Evolutionary conservation across 2,888 invertebrate genomes (phyloP).

Genomic region (Anthrax anthrax): DNA sequence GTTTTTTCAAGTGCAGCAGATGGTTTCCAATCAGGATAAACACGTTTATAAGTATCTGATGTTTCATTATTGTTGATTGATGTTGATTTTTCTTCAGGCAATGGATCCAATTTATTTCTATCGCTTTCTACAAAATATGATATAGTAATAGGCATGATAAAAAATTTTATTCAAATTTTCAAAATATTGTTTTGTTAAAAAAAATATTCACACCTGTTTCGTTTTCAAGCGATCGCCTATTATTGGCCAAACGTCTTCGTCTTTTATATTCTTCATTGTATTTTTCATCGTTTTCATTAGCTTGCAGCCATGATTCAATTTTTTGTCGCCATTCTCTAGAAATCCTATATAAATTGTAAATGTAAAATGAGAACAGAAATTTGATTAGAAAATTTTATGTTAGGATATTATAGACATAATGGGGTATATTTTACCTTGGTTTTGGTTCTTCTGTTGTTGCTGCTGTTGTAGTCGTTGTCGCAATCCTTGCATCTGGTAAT

Average conservation of each 20-base stretch:
- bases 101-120: constrained; percentile 55
- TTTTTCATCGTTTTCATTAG: constrained; percentile 68
- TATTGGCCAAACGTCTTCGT: constrained; percentile 50
- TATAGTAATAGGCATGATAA: background rate
- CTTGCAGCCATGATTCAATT: constrained; percentile 82
- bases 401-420: background rate
- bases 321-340: constrained; percentile 76
- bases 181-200: background rate
- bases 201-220: constrained; percentile 64
- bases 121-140: constrained; percentile 53
- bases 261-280: constrained; percentile 54
- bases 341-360: constrained; percentile 21
- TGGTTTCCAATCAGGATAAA: constrained; percentile 68
- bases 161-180: background rate
- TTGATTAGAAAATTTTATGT: background rate
- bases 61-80: constrained; percentile 22
- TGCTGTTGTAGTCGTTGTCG: background rate
- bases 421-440: constrained; percentile 37
- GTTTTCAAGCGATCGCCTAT: constrained; percentile 67
- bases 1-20: constrained; percentile 62
- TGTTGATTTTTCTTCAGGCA: constrained; percentile 54
- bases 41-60: constrained; percentile 39
- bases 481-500: constrained; percentile 38
- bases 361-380: no score
- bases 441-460: constrained; percentile 36